Evolutionary conservation across 2,113 vertebrate species (phyloP), one percentile per base, ranked within the genome.

Genomic region (Lichenostomus cassidix): DNA sequence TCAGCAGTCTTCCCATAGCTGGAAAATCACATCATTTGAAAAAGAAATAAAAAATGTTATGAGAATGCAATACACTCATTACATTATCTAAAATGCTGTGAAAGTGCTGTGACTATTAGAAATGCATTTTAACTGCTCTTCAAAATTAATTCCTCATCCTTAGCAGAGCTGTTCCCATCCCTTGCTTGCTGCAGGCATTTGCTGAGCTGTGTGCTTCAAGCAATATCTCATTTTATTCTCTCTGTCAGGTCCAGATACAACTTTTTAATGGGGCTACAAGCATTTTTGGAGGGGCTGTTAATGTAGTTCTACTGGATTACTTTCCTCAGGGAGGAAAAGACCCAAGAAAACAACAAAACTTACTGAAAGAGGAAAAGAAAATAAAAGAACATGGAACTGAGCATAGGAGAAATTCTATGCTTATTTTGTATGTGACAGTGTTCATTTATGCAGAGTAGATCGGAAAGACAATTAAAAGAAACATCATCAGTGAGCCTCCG

Each of bases 341-440:
- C 0, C 0, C 19, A n/a, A 5, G 0, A 59, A 59, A 83, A 8
- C 15, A 59, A 39, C 7, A 68, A 75, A 75, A 50, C 1, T 55
- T 7, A 33, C 31, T 75, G 33, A 74, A 82, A 17, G 4, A 67
- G 7, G 7, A 58, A 44, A 46, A 33, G 8, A 33, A 17, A 46
- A 25, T n/a, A 22, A 41, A 67, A 50, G 3, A 50, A 4, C 24
- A 59, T 56, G 60, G n/a, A 85, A 31, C 12, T 27, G 11, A 70
- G 5, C 3, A 0, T 15, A 59, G 29, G 4, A 59, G 44, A 46
- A 79, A 52, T 21, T 52, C 20, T 46, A 1, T 53, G 12, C 10
- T 74, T 67, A 8, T 74, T 58, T 62, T 69, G 3, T 49, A 5
- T 42, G 15, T 28, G 18, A 16, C 19, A n/a, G 7, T 10, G 17